phyloP scores from a whole-genome alignment of 92 coral and sea anemone genomes.

The Porites lobata region DNA sequence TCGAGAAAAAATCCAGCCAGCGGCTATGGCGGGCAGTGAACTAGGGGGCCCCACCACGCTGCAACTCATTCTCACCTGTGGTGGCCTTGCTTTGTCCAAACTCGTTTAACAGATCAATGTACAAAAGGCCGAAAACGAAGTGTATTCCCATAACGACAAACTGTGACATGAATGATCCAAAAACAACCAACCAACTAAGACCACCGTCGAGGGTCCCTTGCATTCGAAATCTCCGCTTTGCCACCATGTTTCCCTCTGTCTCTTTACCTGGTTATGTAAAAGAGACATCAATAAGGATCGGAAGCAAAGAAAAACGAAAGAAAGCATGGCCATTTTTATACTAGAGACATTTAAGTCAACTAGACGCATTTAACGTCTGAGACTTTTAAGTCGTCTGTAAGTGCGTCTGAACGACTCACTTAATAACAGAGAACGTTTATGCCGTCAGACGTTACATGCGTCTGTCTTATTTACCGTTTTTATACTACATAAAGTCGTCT shows the following conservation, averaged over 20 bases:
- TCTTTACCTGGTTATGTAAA: background rate
- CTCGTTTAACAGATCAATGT: conserved; percentile 79
- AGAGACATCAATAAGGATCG: background rate
- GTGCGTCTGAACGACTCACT: no score
- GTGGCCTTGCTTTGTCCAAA: conserved; percentile 82
- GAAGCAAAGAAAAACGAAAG: background rate
- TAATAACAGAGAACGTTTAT: no score
- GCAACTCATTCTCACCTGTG: conserved; percentile 55
- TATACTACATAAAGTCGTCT: no score
- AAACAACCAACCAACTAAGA: conserved; percentile 83
- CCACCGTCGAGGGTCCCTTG: conserved; percentile 83
- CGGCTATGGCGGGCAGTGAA: no score
- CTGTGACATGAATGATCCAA: conserved; percentile 81
- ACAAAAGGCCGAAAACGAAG: conserved; percentile 80
- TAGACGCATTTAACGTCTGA: no score
- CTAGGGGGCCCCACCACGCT: no score
- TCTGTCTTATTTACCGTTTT: no score
- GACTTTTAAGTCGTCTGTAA: no score
- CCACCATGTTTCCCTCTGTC: background rate
- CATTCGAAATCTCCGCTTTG: conserved; percentile 13
- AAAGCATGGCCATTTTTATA: background rate
- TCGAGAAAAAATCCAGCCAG: no score
- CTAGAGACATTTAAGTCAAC: background rate
- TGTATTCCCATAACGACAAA: conserved; percentile 80
- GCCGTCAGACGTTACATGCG: no score